A percentile compares a stretch with the other conserved stretches of the same genome.
These are phyloP conservation scores for Indri indri DNA, from an alignment of 2,113 vertebrate species.

Conservation along the genomic window DNA sequence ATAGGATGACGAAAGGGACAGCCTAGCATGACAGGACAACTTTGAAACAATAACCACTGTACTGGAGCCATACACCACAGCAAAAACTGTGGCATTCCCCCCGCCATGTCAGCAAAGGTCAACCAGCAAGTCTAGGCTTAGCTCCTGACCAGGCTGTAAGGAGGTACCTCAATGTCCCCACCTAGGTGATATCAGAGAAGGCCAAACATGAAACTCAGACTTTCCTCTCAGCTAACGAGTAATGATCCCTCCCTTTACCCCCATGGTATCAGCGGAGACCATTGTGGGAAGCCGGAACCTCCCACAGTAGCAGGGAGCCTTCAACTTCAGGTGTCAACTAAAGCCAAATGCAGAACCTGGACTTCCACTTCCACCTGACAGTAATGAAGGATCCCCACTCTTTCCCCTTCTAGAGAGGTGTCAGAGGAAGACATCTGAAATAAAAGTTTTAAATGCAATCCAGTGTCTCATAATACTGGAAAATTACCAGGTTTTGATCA, in stretches of 20 bases:
- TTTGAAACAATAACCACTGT: not conserved
- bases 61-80: not conserved
- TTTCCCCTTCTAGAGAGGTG: not conserved
- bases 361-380: not conserved
- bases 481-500: not conserved
- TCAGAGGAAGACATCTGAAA: not conserved
- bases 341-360: not conserved
- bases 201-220: not conserved
- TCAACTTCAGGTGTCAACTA: not conserved
- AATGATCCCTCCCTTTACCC: not conserved
- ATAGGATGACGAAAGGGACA: not conserved
- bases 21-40: not conserved
- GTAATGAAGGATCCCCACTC: not conserved
- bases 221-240: not conserved
- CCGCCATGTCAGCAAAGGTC: not conserved
- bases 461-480: not conserved
- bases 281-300: not conserved
- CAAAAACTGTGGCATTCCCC: not conserved
- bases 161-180: not conserved
- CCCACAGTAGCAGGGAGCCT: not conserved
- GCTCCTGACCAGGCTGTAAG: not conserved
- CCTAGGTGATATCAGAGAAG: not conserved
- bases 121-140: not conserved
- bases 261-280: not conserved
- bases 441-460: not conserved